Evolutionary conservation across 2,113 vertebrate genomes (phyloP).

Genomic region (Xenopus laevis): DNA sequence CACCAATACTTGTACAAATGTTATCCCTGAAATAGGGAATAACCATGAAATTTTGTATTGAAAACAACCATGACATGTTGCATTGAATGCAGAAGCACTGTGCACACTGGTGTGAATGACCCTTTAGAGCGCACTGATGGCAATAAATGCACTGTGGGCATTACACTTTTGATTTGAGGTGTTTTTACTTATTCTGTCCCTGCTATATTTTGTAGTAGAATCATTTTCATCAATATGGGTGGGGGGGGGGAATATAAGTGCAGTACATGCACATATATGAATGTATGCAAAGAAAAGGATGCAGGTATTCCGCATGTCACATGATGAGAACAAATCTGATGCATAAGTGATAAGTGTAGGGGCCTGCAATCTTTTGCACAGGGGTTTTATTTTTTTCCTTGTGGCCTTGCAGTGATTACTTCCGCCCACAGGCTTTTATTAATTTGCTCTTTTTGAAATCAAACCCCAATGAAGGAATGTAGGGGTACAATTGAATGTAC

Average conservation of each 20-base stretch:
- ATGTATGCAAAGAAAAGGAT: slow-evolving; percentile 51
- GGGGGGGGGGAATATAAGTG: slow-evolving; percentile 10
- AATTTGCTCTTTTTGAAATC: too few species aligned
- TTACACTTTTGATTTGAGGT: neutral
- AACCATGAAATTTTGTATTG: too few species aligned
- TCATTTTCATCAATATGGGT: slow-evolving; percentile 24
- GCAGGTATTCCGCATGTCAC: slow-evolving; percentile 29
- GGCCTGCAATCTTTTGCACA: slow-evolving; percentile 19
- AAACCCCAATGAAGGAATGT: neutral
- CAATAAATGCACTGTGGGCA: too few species aligned
- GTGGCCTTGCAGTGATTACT: neutral
- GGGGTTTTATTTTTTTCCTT: neutral
- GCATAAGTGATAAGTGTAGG: neutral
- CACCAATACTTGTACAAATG: too few species aligned
- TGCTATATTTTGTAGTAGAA: slow-evolving; percentile 25
- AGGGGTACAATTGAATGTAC: slow-evolving; percentile 29
- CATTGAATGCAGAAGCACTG: too few species aligned
- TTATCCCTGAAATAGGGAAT: too few species aligned
- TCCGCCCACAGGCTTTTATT: too few species aligned
- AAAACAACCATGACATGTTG: too few species aligned
- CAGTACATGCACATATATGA: slow-evolving; percentile 47
- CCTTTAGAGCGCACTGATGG: too few species aligned
- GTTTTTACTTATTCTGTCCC: neutral
- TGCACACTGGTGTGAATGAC: too few species aligned
- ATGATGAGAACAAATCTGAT: neutral